phyloP scores from a whole-genome alignment of 2,888 invertebrate species.

The Monopis laevigella region DNA sequence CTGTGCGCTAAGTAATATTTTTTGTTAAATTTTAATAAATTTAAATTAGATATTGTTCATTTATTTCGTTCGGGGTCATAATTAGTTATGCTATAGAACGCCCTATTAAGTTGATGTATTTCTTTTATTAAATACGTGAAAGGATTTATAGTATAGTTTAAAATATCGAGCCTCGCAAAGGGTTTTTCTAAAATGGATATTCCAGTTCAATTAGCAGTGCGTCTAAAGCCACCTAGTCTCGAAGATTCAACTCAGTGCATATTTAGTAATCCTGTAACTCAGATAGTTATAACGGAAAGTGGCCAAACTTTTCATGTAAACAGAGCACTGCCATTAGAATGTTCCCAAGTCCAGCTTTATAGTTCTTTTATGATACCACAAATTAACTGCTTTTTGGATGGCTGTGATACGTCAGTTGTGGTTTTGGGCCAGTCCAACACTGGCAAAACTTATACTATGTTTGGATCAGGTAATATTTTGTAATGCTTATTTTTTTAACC shows the following conservation, averaged over 20 bases:
- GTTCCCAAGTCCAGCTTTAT: constrained; percentile 71
- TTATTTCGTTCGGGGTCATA: too few species aligned
- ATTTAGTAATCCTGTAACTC: constrained; percentile 67
- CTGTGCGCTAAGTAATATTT: too few species aligned
- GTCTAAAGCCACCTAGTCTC: constrained; percentile 69
- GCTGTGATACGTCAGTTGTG: constrained; percentile 79
- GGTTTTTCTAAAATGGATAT: constrained; percentile 72
- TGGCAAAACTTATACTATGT: constrained; percentile 78
- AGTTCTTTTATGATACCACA: constrained; percentile 72
- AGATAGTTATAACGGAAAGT: constrained; percentile 68
- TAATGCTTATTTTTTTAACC: constrained; percentile 1
- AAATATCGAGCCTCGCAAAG: too few species aligned
- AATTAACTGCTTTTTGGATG: constrained; percentile 74
- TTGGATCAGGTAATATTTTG: constrained; percentile 69
- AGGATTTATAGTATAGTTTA: too few species aligned
- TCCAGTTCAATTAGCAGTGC: constrained; percentile 76
- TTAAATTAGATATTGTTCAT: too few species aligned
- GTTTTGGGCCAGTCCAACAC: constrained; percentile 73
- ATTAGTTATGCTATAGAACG: too few species aligned
- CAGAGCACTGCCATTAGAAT: constrained; percentile 64
- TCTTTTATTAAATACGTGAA: too few species aligned
- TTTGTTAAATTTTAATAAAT: too few species aligned
- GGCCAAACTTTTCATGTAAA: constrained; percentile 66
- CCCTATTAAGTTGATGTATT: too few species aligned
- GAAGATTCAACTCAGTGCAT: constrained; percentile 66